Conservation (phyloP, 2,113 vertebrate species). For the Melospiza georgiana region DNA sequence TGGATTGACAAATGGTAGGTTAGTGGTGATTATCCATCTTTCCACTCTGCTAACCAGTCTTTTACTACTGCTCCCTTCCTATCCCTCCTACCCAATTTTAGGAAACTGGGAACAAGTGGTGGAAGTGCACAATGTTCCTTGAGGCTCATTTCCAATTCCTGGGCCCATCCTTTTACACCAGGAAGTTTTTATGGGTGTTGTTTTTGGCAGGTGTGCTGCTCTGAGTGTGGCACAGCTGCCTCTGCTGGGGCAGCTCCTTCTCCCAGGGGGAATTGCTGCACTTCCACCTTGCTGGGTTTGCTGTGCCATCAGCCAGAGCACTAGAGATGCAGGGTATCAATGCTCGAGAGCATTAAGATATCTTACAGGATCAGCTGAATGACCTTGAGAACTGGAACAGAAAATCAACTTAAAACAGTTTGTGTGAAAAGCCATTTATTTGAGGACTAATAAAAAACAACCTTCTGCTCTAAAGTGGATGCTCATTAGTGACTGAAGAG, state of each 20-base stretch:
- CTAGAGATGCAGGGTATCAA: neutral
- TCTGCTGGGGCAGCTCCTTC: neutral
- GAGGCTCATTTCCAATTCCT: neutral
- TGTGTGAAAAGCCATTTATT: slow-evolving; percentile 55
- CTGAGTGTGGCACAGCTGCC: neutral
- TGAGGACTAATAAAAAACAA: slow-evolving; percentile 39
- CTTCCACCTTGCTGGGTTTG: neutral
- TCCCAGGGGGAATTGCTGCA: neutral
- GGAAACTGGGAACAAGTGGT: neutral
- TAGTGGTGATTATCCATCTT: slow-evolving; percentile 60
- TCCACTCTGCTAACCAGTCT: slow-evolving; percentile 58
- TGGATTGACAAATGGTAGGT: slow-evolving; percentile 71
- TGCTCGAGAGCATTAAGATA: neutral
- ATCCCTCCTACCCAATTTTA: neutral
- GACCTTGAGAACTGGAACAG: slow-evolving; percentile 55
- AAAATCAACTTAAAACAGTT: slow-evolving; percentile 43
- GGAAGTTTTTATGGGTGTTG: neutral
- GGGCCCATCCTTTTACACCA: fast-evolving
- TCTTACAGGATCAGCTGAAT: slow-evolving; percentile 29
- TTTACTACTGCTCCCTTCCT: neutral
- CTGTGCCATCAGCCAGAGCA: neutral
- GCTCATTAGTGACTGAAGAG: slow-evolving; percentile 68
- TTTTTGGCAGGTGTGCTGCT: neutral
- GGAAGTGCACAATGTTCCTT: neutral
- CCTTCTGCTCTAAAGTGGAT: slow-evolving; percentile 54